Percentiles rank a stretch among this genome's conserved stretches.
These are phyloP conservation scores for Macaria liturata DNA, from an alignment of 2,888 invertebrate genomes.

Conservation along the genomic window DNA sequence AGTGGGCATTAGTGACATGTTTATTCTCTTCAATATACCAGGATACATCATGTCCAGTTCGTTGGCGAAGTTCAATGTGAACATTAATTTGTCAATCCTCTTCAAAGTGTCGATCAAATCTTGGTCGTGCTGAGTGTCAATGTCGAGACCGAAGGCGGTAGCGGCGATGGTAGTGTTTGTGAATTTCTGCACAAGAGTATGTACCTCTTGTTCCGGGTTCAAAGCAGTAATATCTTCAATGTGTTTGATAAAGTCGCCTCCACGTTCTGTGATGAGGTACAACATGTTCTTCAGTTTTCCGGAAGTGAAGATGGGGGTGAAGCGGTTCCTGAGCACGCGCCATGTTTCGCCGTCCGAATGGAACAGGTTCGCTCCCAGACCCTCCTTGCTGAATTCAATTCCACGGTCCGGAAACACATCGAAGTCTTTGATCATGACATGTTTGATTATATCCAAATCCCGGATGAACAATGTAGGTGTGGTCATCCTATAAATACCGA, in stretches of 20 bases:
- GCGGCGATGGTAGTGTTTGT: slow-evolving; percentile 50
- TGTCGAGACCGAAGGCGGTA: slow-evolving; percentile 53
- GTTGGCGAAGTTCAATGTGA: slow-evolving; percentile 24
- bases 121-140: slow-evolving; percentile 39
- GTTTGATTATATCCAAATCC: slow-evolving; percentile 58
- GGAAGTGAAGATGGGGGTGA: slow-evolving; percentile 59
- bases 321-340: slow-evolving; percentile 48
- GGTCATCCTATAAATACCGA: slow-evolving; percentile 57
- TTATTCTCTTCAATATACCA: slow-evolving; percentile 46
- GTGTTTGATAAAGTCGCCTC: slow-evolving; percentile 44
- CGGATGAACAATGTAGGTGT: slow-evolving; percentile 50
- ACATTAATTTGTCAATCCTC: slow-evolving; percentile 31
- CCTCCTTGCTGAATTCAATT: slow-evolving; percentile 46
- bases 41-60: slow-evolving; percentile 54
- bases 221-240: slow-evolving; percentile 29
- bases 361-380: slow-evolving; percentile 54
- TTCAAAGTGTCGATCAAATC: slow-evolving; percentile 28
- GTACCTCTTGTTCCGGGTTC: slow-evolving; percentile 42
- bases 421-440: slow-evolving; percentile 60
- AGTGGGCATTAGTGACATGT: slow-evolving; percentile 42
- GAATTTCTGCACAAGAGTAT: slow-evolving; percentile 44
- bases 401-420: slow-evolving; percentile 54
- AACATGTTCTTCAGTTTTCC: slow-evolving; percentile 63
- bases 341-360: slow-evolving; percentile 55
- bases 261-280: slow-evolving; percentile 48